Base-by-base conservation (phyloP, 2,797 vertebrate genomes). In the Syngnathus acus region DNA sequence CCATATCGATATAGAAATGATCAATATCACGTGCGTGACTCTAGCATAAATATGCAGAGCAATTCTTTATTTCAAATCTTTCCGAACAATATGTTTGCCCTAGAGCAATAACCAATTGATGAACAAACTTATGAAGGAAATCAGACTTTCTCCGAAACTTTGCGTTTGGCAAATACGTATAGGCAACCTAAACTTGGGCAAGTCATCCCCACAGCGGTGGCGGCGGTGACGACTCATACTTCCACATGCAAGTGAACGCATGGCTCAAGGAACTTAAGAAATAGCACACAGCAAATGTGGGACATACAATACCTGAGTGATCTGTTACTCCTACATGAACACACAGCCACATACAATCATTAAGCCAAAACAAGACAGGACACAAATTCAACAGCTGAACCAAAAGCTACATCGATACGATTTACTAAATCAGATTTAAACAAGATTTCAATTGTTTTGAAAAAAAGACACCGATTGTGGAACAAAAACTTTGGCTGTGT, bases 311-410 rank as follows among this genome's bases (percentile, higher is more conserved):
- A 94, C 91, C 93, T 96, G 92, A 92, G 87, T 85, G 93, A 88
- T 94, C 87, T 94, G 90, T 93, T 90, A 91, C 88, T 93, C 94
- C 93, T 94, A 93, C 91, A 93, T 90, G 90, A 88, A 92, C 92
- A 95, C 92, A 93, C 84, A 93, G 83, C 83, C 72, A 89, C 76
- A 88, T 72, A 74, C 83, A 75, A 65, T 88, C 84, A 62, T 62
- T 80, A 91, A 89, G 88, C 73, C 89, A 82, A 80, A 77, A 78
- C 23, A 82, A 78, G 62, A 43, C 48, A 43, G 40, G 40, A 51
- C 54, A 39, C 55, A 32, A 68, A 64, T 71, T 72, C 50, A 50
- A 67, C 66, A 74, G 79, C 70, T 62, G 26, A 76, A 10, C 58
- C 65, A 40, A 68, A 53, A 48, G 65, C 32, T 32, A 57, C 32